Percentiles rank a stretch among this genome's conserved stretches.
phyloP scores from a whole-genome alignment of 2,888 invertebrate genomes.

The Ichneumon xanthorius region DNA sequence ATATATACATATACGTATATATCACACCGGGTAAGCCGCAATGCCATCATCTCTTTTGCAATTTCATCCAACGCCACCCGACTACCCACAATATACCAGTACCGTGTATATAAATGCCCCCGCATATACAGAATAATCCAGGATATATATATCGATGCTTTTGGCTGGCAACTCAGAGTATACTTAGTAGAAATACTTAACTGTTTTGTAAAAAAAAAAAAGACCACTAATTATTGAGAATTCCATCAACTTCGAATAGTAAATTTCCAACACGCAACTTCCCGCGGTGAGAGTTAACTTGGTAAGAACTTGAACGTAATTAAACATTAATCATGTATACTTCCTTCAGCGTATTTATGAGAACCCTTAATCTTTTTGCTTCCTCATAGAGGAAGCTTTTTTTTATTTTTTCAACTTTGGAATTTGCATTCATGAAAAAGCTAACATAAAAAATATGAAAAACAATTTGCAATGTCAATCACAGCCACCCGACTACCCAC shows the following conservation, averaged over 20 bases:
- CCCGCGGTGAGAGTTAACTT: too few relatives aligned
- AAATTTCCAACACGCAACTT: neutral
- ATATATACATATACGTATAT: neutral
- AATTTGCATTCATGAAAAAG: too few relatives aligned
- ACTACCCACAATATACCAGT: conserved; percentile 17
- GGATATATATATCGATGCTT: neutral
- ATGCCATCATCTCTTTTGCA: conserved; percentile 40
- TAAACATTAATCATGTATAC: too few relatives aligned
- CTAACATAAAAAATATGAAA: neutral
- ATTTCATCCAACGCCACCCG: conserved; percentile 20
- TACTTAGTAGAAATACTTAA: neutral
- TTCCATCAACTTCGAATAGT: neutral
- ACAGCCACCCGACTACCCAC: conserved; percentile 5
- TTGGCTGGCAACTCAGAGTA: neutral
- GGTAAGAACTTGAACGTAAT: too few relatives aligned
- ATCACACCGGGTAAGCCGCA: conserved; percentile 21
- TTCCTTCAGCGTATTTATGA: too few relatives aligned
- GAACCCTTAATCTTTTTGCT: too few relatives aligned
- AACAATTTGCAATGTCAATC: conserved; percentile 17
- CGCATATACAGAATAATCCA: neutral
- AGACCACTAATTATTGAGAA: neutral
- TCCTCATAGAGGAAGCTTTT: too few relatives aligned
- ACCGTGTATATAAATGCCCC: conserved; percentile 10
- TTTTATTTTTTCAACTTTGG: too few relatives aligned
- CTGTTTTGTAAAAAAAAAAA: neutral